Percentiles rank a stretch among this genome's conserved stretches.
phyloP scores from a whole-genome alignment of 2,888 invertebrate species.

The Coronaproctus castanopsis region DNA sequence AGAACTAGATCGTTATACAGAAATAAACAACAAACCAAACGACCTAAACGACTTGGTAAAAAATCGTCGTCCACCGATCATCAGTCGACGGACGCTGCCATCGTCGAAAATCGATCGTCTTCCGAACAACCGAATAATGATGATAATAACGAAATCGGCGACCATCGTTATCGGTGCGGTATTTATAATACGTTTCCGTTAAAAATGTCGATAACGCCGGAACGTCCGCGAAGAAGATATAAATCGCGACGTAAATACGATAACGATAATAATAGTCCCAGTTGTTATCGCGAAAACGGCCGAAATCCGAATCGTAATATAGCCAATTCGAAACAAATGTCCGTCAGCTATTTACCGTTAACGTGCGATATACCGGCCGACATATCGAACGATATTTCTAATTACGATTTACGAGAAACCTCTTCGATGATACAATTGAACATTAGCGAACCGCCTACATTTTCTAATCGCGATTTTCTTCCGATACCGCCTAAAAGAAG shows the following conservation, averaged over 20 bases:
- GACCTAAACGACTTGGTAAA: neutral
- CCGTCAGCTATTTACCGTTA: slow-evolving; percentile 8
- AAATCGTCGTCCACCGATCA: too few species aligned
- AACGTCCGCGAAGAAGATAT: slow-evolving; percentile 6
- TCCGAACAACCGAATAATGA: neutral
- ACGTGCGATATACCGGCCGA: slow-evolving; percentile 3
- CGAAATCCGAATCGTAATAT: slow-evolving; percentile 7
- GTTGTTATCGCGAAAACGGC: slow-evolving; percentile 2
- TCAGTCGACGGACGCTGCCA: slow-evolving; percentile 22
- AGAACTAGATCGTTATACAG: slow-evolving; percentile 18
- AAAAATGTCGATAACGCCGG: neutral
- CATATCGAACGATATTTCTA: neutral
- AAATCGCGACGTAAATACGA: slow-evolving; percentile 10
- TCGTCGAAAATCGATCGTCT: neutral
- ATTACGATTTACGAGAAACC: slow-evolving; percentile 9
- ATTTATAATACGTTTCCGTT: slow-evolving; percentile 12
- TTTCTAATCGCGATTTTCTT: too few species aligned
- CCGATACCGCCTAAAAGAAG: slow-evolving; percentile 22
- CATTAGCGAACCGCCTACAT: neutral
- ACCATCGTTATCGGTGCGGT: neutral
- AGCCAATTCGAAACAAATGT: slow-evolving; percentile 11
- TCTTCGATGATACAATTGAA: slow-evolving; percentile 12
- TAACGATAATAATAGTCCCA: slow-evolving; percentile 38
- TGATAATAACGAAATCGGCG: slow-evolving; percentile 5
- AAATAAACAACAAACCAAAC: neutral